phyloP scores from a whole-genome alignment of 2,888 invertebrate species.

The Dryadula phaetusa region DNA sequence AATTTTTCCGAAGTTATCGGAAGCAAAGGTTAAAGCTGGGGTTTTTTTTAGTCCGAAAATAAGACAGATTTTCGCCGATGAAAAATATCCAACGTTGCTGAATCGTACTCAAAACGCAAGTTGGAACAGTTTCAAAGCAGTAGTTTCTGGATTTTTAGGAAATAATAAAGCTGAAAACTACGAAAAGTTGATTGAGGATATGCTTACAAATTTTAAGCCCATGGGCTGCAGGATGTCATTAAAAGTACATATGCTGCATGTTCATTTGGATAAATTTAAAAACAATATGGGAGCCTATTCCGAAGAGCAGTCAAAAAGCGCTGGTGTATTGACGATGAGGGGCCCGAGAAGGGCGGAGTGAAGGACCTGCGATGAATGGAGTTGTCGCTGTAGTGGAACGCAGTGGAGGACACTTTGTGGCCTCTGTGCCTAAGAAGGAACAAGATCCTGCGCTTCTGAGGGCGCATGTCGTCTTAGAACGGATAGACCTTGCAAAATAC shows the following conservation, averaged over 20 bases:
- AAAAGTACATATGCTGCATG: constrained; percentile 40
- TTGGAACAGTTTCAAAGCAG: constrained; percentile 46
- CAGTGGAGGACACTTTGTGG: too few species aligned
- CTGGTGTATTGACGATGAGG: too few species aligned
- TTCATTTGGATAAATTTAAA: constrained; percentile 49
- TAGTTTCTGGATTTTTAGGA: constrained; percentile 43
- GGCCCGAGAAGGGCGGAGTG: too few species aligned
- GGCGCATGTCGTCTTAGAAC: too few species aligned
- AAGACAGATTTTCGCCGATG: constrained; percentile 41
- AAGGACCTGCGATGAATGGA: too few species aligned
- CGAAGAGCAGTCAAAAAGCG: too few species aligned
- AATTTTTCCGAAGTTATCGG: constrained; percentile 45
- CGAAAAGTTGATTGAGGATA: constrained; percentile 38
- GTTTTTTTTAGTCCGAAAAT: constrained; percentile 44
- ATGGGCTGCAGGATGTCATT: constrained; percentile 38
- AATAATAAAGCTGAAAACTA: too few species aligned
- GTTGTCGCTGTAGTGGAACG: too few species aligned
- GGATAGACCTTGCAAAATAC: too few species aligned
- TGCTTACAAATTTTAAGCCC: constrained; percentile 29
- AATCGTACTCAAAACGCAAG: constrained; percentile 39
- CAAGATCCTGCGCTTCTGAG: too few species aligned
- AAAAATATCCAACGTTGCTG: constrained; percentile 42
- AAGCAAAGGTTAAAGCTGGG: constrained; percentile 45
- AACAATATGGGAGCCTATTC: constrained; percentile 46
- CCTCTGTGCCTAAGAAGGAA: too few species aligned